Evolutionary conservation across 2,113 vertebrate species (phyloP).

Genomic region (Microcebus lehilahytsara): DNA sequence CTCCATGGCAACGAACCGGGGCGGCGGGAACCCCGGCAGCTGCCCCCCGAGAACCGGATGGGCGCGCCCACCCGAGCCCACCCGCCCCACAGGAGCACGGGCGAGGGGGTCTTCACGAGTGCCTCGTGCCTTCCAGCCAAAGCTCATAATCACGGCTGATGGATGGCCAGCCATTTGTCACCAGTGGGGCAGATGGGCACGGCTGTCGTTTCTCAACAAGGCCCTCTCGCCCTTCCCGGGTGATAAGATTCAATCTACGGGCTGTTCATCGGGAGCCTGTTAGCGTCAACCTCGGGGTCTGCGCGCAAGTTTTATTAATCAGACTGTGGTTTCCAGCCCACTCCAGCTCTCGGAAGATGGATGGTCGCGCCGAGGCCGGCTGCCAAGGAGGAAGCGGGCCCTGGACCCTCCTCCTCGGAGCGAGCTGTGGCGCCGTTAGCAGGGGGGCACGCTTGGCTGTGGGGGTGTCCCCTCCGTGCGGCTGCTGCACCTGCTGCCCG

Average conservation of each 20-base stretch:
- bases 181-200: background rate
- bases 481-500: background rate
- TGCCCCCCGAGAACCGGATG: slow-evolving; percentile 16
- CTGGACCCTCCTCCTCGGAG: background rate
- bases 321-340: background rate
- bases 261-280: slow-evolving; percentile 19
- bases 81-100: background rate
- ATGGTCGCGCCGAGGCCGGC: background rate
- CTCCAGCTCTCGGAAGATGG: accelerated
- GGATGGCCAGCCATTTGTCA: slow-evolving; percentile 51
- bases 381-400: accelerated
- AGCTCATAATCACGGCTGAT: slow-evolving; percentile 57
- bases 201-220: slow-evolving; percentile 5
- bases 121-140: slow-evolving; percentile 50
- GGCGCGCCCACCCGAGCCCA: slow-evolving; percentile 37
- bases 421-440: background rate
- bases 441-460: accelerated
- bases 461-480: accelerated
- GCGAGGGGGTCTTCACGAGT: slow-evolving; percentile 64
- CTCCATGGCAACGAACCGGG: slow-evolving; percentile 85
- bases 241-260: slow-evolving; percentile 28
- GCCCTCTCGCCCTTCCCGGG: background rate
- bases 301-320: slow-evolving; percentile 2
- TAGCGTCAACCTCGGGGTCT: background rate
- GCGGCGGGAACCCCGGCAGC: slow-evolving; percentile 69